Base-by-base conservation (phyloP, 1,140 invertebrate genomes). In the Harpegnathos saltator region DNA sequence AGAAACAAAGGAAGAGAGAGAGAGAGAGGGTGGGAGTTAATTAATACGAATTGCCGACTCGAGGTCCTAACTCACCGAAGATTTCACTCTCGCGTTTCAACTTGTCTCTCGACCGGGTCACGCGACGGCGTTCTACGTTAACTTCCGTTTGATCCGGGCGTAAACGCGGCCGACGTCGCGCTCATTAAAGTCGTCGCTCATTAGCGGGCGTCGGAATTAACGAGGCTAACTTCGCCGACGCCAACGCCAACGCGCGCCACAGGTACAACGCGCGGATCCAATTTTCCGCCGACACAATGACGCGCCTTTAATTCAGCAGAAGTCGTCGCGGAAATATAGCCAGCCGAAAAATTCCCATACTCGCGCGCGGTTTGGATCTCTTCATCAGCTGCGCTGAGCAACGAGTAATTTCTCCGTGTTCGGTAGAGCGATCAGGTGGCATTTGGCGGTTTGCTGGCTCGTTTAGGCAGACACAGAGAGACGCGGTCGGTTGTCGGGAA, bases 21-120 rank as follows among this genome's bases (percentile, higher is more conserved):
- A 14, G 4, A 33, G n/a, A 11, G 1, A 1, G n/a, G 19, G 19
- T 24, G 19, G 58, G 88, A 86, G 89, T 91, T 93, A 92, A 93
- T 92, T 93, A 91, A 92, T 93, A 92, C 89, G 89, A 92, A 92
- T 90, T 86, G 89, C 90, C 66, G 77, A 58, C 73, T 73, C 83
- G 33, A 61, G 68, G 17, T 59, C 50, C 61, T 74, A 86, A 83
- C 33, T 81, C 52, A 56, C 48, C 26, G 24, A 69, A 56, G 73
- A 73, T 86, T 83, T 83, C 66, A 22, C 54, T 24, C 29, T 65
- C 82, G 82, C 33, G 84, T 86, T 82, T 66, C 73, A 85, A 44
- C 83, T 89, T 85, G 89, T 85, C 83, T 85, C 83, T 84, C 86
- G 83, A 81, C 81, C 50, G 88, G 85, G 86, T 89, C 82, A 86